phyloP scores from a whole-genome alignment of 2,113 vertebrate species.

The Trematocara variabile region DNA sequence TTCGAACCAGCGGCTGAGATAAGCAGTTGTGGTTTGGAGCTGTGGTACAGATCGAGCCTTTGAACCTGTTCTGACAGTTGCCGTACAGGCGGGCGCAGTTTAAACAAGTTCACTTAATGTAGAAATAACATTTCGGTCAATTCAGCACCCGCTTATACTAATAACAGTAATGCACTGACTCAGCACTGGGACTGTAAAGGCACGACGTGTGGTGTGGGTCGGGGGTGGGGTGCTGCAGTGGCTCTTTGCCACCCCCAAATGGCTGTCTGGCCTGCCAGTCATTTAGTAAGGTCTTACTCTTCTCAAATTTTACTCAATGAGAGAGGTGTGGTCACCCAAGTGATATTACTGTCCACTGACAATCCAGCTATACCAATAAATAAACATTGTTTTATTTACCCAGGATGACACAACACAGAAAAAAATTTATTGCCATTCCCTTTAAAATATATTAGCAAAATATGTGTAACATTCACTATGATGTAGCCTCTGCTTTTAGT shows the following conservation, averaged over 20 bases:
- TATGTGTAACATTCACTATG: neutral
- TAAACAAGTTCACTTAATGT: constrained; percentile 2
- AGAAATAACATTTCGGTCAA: constrained; percentile 10
- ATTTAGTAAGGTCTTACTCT: neutral
- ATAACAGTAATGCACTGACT: constrained; percentile 69
- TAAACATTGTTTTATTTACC: neutral
- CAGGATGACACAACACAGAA: neutral
- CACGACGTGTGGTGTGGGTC: neutral
- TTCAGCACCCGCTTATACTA: constrained; percentile 36
- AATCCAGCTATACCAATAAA: neutral
- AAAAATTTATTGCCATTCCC: neutral
- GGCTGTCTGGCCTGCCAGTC: constrained; percentile 46
- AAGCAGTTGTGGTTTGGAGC: neutral
- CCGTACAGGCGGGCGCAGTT: neutral
- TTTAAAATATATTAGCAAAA: neutral
- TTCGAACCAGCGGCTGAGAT: neutral
- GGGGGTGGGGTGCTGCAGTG: neutral
- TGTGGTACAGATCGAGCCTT: neutral
- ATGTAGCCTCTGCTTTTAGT: neutral
- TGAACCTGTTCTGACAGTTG: neutral
- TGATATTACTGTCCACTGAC: neutral
- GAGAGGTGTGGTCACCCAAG: neutral
- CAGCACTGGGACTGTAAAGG: constrained; percentile 46
- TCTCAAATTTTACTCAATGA: neutral
- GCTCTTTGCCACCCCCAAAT: constrained; percentile 25